Evolutionary conservation across 2,888 invertebrate genomes (phyloP), one percentile per base, ranked within the genome.

Genomic region (Odontomyia ornata): DNA sequence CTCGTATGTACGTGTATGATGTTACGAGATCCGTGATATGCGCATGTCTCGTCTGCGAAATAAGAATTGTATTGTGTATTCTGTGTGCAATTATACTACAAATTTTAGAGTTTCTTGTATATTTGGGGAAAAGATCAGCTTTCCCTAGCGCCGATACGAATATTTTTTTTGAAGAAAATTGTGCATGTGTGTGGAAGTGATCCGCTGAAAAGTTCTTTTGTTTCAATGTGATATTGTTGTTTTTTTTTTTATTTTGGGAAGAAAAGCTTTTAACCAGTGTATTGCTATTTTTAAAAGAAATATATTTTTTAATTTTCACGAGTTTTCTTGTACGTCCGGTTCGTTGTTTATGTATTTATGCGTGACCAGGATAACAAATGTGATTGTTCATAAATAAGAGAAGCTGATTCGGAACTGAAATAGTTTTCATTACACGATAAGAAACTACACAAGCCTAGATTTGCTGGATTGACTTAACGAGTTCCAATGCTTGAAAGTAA

Each of bases 191-290:
- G 30, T 28, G 64, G 15, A 27, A 30, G 64, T 64, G 64, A 1
- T 28, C 11, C 23, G 64, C n/a, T 64, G 13, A 15, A 15, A n/a
- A 30, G 3, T 28, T 64, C 9, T 64, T 15, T 60, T 60, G 57
- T 25, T 60, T 25, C 21, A 60, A 60, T 60, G 57, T 60, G 57
- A 60, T 60, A 52, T 60, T 25, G 57, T 3, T 18, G 3, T 13
- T 64, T 64, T 13, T 52, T 23, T 27, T 47, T 27, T 13, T 15
- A n/a, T n/a, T n/a, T n/a, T n/a, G n/a, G n/a, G n/a, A n/a, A 46
- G 13, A 52, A 71, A 71, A 71, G 71, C 71, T 71, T n/a, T 27
- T 15, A 52, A 25, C 52, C n/a, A 71, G 27, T 71, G 71, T 18
- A 52, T 25, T 25, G 43, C 71, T 71, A 71, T 47, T 71, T 71